These are phyloP conservation scores for Drosophila pachea DNA, from an alignment of 1,140 invertebrate species.

Conservation along the genomic window DNA sequence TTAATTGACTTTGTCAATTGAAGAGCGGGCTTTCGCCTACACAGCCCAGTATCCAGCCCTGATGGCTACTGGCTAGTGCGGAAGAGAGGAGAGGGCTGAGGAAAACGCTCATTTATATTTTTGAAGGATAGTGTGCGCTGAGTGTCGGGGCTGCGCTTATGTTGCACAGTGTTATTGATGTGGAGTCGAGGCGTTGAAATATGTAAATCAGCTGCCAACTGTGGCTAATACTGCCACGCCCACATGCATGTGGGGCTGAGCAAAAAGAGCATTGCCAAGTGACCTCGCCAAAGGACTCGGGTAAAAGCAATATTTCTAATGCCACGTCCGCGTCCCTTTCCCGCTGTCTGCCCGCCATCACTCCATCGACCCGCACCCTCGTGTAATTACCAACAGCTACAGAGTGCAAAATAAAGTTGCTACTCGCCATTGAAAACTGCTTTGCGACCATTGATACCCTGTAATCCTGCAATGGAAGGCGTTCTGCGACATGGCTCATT, in stretches of 20 bases:
- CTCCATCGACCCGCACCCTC: background rate
- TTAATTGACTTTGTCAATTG: no score
- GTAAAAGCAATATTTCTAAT: conserved; percentile 5
- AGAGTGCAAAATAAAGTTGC: conserved; percentile 56
- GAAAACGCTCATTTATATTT: no score
- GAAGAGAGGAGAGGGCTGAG: no score
- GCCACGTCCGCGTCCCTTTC: background rate
- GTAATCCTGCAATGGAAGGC: no score
- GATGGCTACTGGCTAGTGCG: no score
- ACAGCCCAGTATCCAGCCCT: no score
- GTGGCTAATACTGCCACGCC: conserved; percentile 17
- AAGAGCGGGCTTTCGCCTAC: no score
- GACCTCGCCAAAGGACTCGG: conserved; percentile 34
- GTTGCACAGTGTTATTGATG: conserved; percentile 18
- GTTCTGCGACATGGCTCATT: no score
- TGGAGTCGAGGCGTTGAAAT: conserved; percentile 21
- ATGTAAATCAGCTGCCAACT: conserved; percentile 38
- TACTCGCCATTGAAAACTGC: conserved; percentile 26
- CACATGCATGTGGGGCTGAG: conserved; percentile 2
- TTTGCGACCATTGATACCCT: conserved; percentile 20
- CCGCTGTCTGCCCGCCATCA: background rate
- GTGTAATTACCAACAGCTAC: conserved; percentile 32
- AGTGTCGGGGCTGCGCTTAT: conserved; percentile 4
- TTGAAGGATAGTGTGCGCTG: no score
- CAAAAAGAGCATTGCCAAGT: background rate